Evolutionary conservation across 2,797 vertebrate genomes (phyloP).

Genomic region (Heterohyrax brucei): DNA sequence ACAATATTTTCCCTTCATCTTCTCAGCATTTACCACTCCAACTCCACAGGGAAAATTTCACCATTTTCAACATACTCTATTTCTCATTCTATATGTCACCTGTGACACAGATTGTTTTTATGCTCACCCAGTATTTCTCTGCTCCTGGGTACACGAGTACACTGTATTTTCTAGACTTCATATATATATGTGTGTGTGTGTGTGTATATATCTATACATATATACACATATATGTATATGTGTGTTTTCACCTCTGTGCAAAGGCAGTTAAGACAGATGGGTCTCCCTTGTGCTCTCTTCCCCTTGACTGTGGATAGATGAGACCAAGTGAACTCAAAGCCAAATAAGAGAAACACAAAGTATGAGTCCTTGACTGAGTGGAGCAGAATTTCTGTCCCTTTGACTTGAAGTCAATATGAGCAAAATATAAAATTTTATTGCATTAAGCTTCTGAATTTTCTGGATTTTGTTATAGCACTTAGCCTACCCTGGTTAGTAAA

Average conservation of each 20-base stretch:
- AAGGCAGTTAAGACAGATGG: background rate
- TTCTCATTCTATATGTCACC: background rate
- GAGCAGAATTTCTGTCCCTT: background rate
- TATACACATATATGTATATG: too few species aligned
- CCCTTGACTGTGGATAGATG: slow-evolving; percentile 14
- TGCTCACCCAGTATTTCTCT: background rate
- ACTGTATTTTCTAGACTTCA: background rate
- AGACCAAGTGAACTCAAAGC: background rate
- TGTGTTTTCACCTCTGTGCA: background rate
- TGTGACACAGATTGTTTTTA: background rate
- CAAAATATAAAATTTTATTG: background rate
- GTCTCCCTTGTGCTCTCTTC: background rate
- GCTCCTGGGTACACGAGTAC: background rate
- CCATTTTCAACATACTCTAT: background rate
- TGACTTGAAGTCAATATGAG: background rate
- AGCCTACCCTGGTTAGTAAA: background rate
- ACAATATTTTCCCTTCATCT: background rate
- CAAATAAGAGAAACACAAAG: background rate
- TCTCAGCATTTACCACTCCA: background rate
- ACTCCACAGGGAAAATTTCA: background rate
- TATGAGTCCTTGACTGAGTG: background rate
- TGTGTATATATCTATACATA: too few species aligned
- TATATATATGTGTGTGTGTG: background rate
- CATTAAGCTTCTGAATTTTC: slow-evolving; percentile 6
- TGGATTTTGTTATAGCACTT: background rate